Evolutionary conservation across 2,797 vertebrate species (phyloP), one percentile per base, ranked within the genome.

Genomic region (Heliangelus exortis): DNA sequence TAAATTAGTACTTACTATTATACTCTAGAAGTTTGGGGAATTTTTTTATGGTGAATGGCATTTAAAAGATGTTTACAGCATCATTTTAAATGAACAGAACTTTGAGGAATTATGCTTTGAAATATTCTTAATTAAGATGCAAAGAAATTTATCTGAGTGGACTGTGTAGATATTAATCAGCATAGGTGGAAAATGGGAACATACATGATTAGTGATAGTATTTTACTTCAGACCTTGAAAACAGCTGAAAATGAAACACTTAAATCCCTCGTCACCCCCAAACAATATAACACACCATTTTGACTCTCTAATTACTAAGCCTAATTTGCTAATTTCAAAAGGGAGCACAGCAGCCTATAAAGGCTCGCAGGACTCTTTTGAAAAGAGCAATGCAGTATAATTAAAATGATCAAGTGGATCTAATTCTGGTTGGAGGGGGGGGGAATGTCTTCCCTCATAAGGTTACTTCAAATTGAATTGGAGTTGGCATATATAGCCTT

Each of bases 331-430:
- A 91, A 95, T 96, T 96, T 96, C 95, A 96, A 94, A 96, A 92
- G 95, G 93, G 95, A 97, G 78, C 95, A 80, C 59, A 92, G 94
- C 93, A 95, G 92, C 85, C 92, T 92, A 87, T 94, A 94, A 95
- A 96, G 85, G 87, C 95, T 93, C 25, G 1, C 93, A 94, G 91
- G 90, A 91, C 90, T 95, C 95, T 92, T 72, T 93, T 84, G 63
- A 94, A 96, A 97, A 92, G 95, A 96, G 93, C 95, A 90, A 36
- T 93, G 91, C 4, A 10, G 68, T 94, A 93, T 95, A 96, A 97
- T 97, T 94, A 97, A 96, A 97, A 96, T 97, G 96, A 97, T 95
- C 95, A 96, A 96, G 96, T 96, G 92, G 95, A 96, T 97, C 96
- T 96, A 92, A 94, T 93, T 93, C 59, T 22, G 19, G 36, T 29